phyloP scores from a whole-genome alignment of 2,797 vertebrate species.

The Esox masquinongy region DNA sequence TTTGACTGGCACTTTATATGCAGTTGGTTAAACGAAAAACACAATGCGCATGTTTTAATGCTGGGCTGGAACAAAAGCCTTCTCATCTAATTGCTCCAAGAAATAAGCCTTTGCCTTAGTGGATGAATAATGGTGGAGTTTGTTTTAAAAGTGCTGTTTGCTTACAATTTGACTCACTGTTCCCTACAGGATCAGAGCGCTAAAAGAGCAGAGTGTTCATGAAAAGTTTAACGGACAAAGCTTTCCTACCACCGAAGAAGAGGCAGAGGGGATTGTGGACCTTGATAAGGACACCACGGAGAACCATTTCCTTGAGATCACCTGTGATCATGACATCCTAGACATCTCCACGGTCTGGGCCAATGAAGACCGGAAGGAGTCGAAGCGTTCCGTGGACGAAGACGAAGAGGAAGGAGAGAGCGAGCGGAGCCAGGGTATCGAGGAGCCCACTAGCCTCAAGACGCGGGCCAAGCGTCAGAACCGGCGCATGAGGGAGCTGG shows the following conservation, averaged over 20 bases:
- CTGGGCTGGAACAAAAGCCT: not conserved
- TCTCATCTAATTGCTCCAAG: not conserved
- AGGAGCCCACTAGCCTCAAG: constrained; percentile 74
- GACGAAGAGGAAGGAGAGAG: constrained; percentile 49
- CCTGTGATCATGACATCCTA: constrained; percentile 18
- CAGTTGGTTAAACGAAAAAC: not conserved
- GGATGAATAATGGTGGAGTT: not conserved
- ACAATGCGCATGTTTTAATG: not conserved
- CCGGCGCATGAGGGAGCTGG: constrained; percentile 92
- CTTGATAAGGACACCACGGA: constrained; percentile 31
- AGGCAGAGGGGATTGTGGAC: constrained; percentile 59
- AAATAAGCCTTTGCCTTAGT: not conserved
- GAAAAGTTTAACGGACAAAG: constrained; percentile 57
- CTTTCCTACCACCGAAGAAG: constrained; percentile 34
- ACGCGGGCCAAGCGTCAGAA: constrained; percentile 92
- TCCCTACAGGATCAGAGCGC: constrained; percentile 74
- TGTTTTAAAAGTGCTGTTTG: not conserved
- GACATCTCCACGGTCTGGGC: constrained; percentile 10
- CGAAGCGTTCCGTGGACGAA: constrained; percentile 16
- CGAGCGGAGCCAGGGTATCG: constrained; percentile 35
- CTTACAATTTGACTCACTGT: not conserved
- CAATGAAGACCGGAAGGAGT: constrained; percentile 21
- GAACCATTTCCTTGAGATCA: constrained; percentile 25
- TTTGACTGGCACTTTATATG: too few relatives aligned
- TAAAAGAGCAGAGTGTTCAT: constrained; percentile 73